A percentile compares a stretch with the other conserved stretches of the same genome.
These are phyloP conservation scores for Lates japonicus DNA, from an alignment of 2,797 vertebrate genomes.

Conservation along the genomic window DNA sequence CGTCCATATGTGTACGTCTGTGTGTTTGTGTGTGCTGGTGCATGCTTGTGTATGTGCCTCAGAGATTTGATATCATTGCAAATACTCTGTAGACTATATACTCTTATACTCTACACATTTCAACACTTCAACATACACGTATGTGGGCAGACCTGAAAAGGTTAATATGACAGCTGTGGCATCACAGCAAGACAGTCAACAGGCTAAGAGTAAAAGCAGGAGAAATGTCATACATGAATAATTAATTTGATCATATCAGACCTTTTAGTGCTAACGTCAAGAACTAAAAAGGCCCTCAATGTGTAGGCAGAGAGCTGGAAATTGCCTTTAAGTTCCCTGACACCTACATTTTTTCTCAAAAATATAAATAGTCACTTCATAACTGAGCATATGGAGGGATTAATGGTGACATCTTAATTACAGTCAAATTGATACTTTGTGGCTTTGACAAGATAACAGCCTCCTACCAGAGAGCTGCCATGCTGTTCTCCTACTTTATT, in stretches of 20 bases:
- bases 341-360: conserved; percentile 31
- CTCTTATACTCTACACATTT: not conserved
- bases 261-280: conserved; percentile 10
- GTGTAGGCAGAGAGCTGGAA: conserved; percentile 30
- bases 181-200: conserved; percentile 39
- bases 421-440: not conserved
- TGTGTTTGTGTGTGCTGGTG: not conserved
- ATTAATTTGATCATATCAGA: conserved; percentile 40
- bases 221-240: conserved; percentile 38
- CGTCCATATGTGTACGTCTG: not conserved
- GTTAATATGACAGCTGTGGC: conserved; percentile 37
- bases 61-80: conserved; percentile 28
- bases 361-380: conserved; percentile 27
- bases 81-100: not conserved
- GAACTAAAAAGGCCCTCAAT: not conserved
- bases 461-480: not conserved
- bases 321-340: conserved; percentile 26
- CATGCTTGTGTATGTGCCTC: not conserved
- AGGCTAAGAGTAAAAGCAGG: not conserved
- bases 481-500: not conserved
- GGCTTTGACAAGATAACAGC: conserved; percentile 10
- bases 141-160: conserved; percentile 22
- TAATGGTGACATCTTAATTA: conserved; percentile 3
- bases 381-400: conserved; percentile 9
- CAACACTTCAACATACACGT: conserved; percentile 2